These are phyloP conservation scores for Calliphora vomitoria DNA, from an alignment of 2,888 invertebrate genomes.

Conservation along the genomic window DNA sequence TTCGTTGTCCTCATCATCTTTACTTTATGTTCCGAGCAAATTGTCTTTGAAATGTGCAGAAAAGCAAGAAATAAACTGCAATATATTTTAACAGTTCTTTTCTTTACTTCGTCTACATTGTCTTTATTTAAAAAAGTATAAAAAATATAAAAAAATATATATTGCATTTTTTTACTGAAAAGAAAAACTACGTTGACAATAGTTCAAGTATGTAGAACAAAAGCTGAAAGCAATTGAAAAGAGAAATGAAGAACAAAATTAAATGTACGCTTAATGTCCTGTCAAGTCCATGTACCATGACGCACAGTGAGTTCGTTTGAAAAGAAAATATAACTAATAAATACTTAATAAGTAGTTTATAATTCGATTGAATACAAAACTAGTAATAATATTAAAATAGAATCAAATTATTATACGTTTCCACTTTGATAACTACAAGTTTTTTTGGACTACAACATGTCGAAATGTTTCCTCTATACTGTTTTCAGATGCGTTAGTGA, in stretches of 20 bases:
- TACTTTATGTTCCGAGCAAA: conserved; percentile 45
- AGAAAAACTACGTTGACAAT: conserved; percentile 1
- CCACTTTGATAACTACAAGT: too few relatives aligned
- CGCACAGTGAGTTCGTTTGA: neutral
- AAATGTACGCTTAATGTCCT: conserved; percentile 59
- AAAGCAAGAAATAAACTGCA: conserved; percentile 26
- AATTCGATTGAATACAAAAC: too few relatives aligned
- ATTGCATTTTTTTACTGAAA: neutral
- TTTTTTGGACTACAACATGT: too few relatives aligned
- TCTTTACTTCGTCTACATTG: neutral
- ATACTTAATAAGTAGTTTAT: too few relatives aligned
- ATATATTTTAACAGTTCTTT: neutral
- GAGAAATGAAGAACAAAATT: conserved; percentile 24
- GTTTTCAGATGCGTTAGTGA: too few relatives aligned
- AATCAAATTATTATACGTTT: too few relatives aligned
- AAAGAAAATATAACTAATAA: neutral
- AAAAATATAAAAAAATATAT: neutral
- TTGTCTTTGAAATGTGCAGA: conserved; percentile 50
- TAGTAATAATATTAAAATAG: too few relatives aligned
- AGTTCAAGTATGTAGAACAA: conserved; percentile 19
- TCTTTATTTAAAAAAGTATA: conserved; percentile 1
- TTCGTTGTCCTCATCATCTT: conserved; percentile 4
- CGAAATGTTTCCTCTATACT: too few relatives aligned
- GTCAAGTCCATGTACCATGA: conserved; percentile 46
- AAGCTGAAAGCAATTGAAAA: neutral